Evolutionary conservation across 1,140 invertebrate species (phyloP), one percentile per base, ranked within the genome.

Genomic region (Acyrthosiphon pisum): DNA sequence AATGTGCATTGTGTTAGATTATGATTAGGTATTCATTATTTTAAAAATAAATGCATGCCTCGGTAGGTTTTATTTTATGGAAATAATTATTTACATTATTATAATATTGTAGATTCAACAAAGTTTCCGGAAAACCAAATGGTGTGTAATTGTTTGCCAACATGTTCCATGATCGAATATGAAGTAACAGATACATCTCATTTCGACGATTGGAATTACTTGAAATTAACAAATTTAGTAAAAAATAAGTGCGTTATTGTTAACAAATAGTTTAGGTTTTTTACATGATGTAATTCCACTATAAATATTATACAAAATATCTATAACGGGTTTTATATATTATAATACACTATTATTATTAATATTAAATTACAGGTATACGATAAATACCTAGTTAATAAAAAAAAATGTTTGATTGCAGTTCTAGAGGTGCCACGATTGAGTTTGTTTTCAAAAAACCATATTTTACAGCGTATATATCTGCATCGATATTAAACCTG

Each of bases 91-190:
- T 44, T 11, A 30, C 23, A 30, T 44, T 86, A 26, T 86, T 86
- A 1, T n/a, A 18, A 26, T 87, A 48, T 46, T 81, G 9, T 48
- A 91, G 90, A 91, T 11, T 7, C 7, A 46, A n/a, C 44, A 23
- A 35, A 35, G 26, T 22, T 20, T 1, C 48, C 68, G 0, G 30
- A 48, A n/a, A 30, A 48, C 3, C 44, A n/a, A 76, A 81, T 9
- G 22, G 44, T 35, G 11, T 91, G 90, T 23, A 91, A 91, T 48
- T 91, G 90, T 48, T 81, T 91, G 30, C 60, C 90, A 23, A 81
- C 90, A 20, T 91, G 90, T 48, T 46, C 90, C 14, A 48, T 35
- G 44, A 91, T 91, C 6, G 56, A 91, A 76, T 81, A 91, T 26
- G 18, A 91, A 44, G 35, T 81, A 37, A 35, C 26, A 46, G 22